Evolutionary conservation across 2,888 invertebrate genomes (phyloP).

Genomic region (Drosophila atroscutellata): DNA sequence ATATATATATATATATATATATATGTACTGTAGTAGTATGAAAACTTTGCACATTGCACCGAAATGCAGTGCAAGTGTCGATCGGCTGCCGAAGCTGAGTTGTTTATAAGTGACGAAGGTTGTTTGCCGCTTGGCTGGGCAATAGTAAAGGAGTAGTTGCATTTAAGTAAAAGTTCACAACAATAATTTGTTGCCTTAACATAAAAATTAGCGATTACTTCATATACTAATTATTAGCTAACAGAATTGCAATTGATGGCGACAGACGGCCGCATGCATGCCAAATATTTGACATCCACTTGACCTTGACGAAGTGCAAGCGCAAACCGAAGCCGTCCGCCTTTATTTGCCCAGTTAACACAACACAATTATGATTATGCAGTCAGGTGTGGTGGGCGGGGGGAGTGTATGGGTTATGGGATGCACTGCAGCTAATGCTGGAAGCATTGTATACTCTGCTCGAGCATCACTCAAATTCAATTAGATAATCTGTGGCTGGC

Average conservation of each 20-base stretch:
- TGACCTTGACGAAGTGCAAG: constrained; percentile 69
- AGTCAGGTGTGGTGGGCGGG: neutral
- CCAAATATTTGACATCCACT: constrained; percentile 65
- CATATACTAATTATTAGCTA: constrained; percentile 71
- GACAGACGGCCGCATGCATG: constrained; percentile 27
- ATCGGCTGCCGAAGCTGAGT: constrained; percentile 12
- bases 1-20: too few species aligned
- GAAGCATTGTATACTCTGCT: constrained; percentile 17
- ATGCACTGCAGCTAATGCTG: constrained; percentile 10
- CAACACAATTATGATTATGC: constrained; percentile 33
- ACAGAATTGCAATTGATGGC: constrained; percentile 48
- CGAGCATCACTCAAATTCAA: constrained; percentile 47
- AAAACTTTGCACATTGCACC: constrained; percentile 18
- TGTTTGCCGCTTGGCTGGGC: constrained; percentile 39
- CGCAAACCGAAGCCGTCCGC: constrained; percentile 29
- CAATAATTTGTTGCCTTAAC: constrained; percentile 59
- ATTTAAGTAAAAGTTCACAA: constrained; percentile 55
- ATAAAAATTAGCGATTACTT: constrained; percentile 72
- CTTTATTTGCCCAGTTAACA: constrained; percentile 50
- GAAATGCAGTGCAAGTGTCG: constrained; percentile 24
- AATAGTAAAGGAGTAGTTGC: constrained; percentile 35
- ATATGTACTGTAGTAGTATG: neutral
- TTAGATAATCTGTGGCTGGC: constrained; percentile 44
- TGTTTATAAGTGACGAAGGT: constrained; percentile 31
- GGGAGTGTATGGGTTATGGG: neutral